Evolutionary conservation across 2,113 vertebrate species (phyloP), one percentile per base, ranked within the genome.

Genomic region (Pycnonotus jocosus): DNA sequence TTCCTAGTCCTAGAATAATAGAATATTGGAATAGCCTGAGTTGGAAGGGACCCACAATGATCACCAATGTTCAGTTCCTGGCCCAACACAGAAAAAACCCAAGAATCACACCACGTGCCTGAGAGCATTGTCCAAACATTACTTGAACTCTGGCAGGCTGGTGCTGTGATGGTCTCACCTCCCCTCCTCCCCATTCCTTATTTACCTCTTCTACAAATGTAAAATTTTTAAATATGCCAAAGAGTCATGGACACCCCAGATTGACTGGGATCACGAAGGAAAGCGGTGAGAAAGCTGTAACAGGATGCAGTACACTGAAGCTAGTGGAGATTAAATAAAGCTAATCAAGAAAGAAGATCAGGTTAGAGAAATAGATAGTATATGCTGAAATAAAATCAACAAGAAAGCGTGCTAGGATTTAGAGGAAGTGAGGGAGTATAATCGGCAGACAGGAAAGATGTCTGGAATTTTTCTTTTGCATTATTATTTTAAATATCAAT

Each of bases 401-500:
- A 77, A 73, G 38, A 66, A 51, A 48, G 31, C 82, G 66, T 18
- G 12, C 58, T 73, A 89, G 38, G 38, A 86, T 56, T 50, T 57
- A 28, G 40, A 86, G 37, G 79, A 90, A 90, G 76, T 15, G 31
- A 94, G n/a, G 40, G 83, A 91, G 86, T 86, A 74, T 47, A 92
- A 82, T 66, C 7, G 0, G 31, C 54, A 86, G 90, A 93, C 54
- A 88, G 65, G n/a, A 82, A 93, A 90, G 77, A 94, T 69, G 65
- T 70, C 81, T 92, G 87, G 93, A 93, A 84, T 95, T 94, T 93
- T 90, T 90, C 82, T 94, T 91, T 74, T 58, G 74, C 58, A 66
- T 95, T 94, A 81, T 94, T 92, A 92, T 95, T 96, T 92, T 83
- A 90, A 88, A 77, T 88, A 92, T 86, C 71, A 88, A 35, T 47